Evolutionary conservation across 2,888 invertebrate genomes (phyloP), one percentile per base, ranked within the genome.

Genomic region (Philopedon plagiatum): DNA sequence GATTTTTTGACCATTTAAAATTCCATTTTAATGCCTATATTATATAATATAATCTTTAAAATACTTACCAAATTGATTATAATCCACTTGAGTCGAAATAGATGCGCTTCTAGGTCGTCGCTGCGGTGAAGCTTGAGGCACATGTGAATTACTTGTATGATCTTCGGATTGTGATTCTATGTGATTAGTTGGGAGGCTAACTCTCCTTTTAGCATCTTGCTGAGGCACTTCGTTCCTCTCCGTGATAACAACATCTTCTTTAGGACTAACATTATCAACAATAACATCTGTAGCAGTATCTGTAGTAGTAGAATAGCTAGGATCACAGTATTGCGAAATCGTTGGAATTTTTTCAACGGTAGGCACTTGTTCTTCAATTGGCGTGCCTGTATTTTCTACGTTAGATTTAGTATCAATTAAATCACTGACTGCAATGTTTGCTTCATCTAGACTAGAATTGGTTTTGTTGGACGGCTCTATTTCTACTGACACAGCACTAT

Each of bases 81-180:
- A 92, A 85, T 95, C 94, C 79, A 94, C 93, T 89, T 94, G 94
- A 7, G 93, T 93, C 77, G 93, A 92, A 51, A 93, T 93, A 37
- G 93, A 92, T 76, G 94, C 91, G 86, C 93, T 94, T 81, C 92
- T 89, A 66, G 94, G 93, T 85, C 93, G 87, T 85, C 91, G 91
- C 72, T 90, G 89, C 34, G 92, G 92, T 32, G 92, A 91, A 37
- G 86, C 81, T 46, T 78, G 78, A 63, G 79, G 79, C 87, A 80
- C 86, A 84, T 65, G 87, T 74, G 82, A 81, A 71, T 85, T 85
- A 71, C 83, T 82, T 70, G 78, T 79, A 71, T 81, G 82, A 63
- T 83, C 84, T 37, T 71, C 71, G 8, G 74, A 68, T 67, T 76
- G 78, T n/a, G 62, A 82, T 73, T 84, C 84, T 37, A 81, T 74